A percentile compares a stretch with the other conserved stretches of the same genome.
phyloP scores from a whole-genome alignment of 2,888 invertebrate species.

The Plemyria rubiginata region DNA sequence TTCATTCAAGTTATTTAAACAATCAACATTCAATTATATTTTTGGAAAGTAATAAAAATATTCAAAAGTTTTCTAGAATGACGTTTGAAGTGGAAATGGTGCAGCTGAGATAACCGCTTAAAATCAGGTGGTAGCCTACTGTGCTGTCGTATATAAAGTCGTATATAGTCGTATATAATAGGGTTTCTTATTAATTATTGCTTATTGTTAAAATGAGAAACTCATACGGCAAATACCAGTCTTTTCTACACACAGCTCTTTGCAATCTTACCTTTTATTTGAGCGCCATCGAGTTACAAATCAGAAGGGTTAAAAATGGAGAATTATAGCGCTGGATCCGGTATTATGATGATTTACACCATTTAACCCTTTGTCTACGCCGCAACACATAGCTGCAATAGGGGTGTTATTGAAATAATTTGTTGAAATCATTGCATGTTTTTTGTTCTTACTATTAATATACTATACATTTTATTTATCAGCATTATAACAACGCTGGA shows the following conservation, averaged over 20 bases:
- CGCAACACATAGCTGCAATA: slow-evolving; percentile 17
- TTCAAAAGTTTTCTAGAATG: too few relatives aligned
- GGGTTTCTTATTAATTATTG: too few relatives aligned
- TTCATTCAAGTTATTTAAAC: too few relatives aligned
- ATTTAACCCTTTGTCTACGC: slow-evolving; percentile 49
- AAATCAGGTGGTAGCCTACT: too few relatives aligned
- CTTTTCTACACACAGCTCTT: slow-evolving; percentile 35
- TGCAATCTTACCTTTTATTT: slow-evolving; percentile 44
- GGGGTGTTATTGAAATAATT: slow-evolving; percentile 8
- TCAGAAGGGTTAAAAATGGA: slow-evolving; percentile 71
- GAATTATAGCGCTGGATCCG: slow-evolving; percentile 67
- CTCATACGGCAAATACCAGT: neutral
- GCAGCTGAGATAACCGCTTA: too few relatives aligned
- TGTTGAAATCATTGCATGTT: neutral
- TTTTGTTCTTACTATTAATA: neutral
- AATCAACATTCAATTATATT: too few relatives aligned
- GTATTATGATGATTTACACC: slow-evolving; percentile 71
- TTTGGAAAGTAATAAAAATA: too few relatives aligned
- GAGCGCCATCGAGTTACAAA: slow-evolving; percentile 44
- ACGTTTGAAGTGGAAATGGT: too few relatives aligned
- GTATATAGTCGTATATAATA: too few relatives aligned
- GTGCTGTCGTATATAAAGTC: too few relatives aligned
- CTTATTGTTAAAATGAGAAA: too few relatives aligned
- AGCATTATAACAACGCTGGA: neutral
- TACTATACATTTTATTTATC: too few relatives aligned